Evolutionary conservation across 1,140 invertebrate species (phyloP), one percentile per base, ranked within the genome.

Genomic region (Lethocerus indicus): DNA sequence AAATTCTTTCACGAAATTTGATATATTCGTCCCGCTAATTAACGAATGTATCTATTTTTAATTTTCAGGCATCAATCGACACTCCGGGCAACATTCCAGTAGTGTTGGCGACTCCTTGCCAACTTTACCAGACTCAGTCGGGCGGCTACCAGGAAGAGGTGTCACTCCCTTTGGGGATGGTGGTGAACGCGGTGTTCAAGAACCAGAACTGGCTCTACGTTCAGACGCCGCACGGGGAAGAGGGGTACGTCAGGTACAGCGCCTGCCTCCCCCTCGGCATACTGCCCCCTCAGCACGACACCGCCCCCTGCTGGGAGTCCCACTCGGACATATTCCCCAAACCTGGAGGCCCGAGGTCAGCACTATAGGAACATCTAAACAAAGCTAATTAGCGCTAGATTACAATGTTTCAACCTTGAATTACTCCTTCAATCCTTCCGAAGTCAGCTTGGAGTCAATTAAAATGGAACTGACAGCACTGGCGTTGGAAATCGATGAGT

Each of bases 111-210:
- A 79, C 78, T 39, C 75, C 80, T 0, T 82, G 76, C 40, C 73
- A 78, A 0, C 63, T 86, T 7, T 85, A 85, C 61, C 79, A 83
- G 59, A 85, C 80, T 0, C 71, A 78, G 40, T 59, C 67, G 0
- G 76, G 74, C 14, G 77, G 78, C 18, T 71, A 70, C 42, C 81
- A 84, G 59, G 69, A 72, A 20, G 81, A 85, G 61, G 66, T 82
- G 28, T 67, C 74, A 16, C 32, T 87, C 45, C 81, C 83, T 0
- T 64, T 87, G 41, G 83, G 84, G 7, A 86, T 83, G 61, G 81
- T 87, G 2, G 81, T 87, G 0, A 87, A 87, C 60, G 83, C 82
- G 0, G 76, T 87, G 5, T 87, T 86, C 61, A 84, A 84, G 63
- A 86, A 82, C 56, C 76, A 81, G 54, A 73, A 75, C 54, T 87